These are phyloP conservation scores for Lasioglossum lativentre DNA, from an alignment of 2,888 invertebrate species.

Conservation along the genomic window DNA sequence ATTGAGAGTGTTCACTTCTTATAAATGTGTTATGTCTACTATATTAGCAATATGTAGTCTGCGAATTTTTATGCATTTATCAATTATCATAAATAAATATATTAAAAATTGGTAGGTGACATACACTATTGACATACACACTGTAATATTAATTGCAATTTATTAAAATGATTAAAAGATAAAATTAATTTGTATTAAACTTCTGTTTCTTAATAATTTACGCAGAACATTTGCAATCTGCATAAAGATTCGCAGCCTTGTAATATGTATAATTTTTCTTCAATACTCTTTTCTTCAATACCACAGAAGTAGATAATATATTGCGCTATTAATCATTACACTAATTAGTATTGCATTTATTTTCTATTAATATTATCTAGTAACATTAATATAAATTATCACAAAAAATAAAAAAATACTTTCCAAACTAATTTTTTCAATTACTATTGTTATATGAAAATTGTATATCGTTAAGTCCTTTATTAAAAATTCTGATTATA, in stretches of 20 bases:
- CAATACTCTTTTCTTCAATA: not conserved
- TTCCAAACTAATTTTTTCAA: constrained; percentile 3
- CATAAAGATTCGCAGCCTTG: not conserved
- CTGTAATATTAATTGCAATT: not conserved
- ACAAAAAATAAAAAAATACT: constrained; percentile 1
- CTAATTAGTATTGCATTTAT: constrained; percentile 29
- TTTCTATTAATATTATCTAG: constrained; percentile 1
- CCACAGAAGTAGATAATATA: not conserved
- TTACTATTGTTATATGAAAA: constrained; percentile 12
- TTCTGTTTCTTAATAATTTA: not conserved
- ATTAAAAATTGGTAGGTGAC: not conserved
- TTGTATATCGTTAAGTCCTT: constrained; percentile 36
- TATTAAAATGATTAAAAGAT: not conserved
- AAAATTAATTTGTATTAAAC: not conserved
- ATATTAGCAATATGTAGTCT: too few species aligned
- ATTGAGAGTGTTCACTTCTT: not conserved
- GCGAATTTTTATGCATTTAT: constrained; percentile 6
- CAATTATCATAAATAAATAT: too few species aligned
- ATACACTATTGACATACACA: too few species aligned
- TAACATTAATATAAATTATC: constrained; percentile 9
- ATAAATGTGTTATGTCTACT: not conserved
- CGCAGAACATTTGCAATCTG: not conserved
- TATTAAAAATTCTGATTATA: constrained; percentile 59
- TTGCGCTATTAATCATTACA: constrained; percentile 9
- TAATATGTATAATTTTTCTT: not conserved